Conservation (phyloP, 2,797 vertebrate species). For the Silurus lanzhouensis region DNA sequence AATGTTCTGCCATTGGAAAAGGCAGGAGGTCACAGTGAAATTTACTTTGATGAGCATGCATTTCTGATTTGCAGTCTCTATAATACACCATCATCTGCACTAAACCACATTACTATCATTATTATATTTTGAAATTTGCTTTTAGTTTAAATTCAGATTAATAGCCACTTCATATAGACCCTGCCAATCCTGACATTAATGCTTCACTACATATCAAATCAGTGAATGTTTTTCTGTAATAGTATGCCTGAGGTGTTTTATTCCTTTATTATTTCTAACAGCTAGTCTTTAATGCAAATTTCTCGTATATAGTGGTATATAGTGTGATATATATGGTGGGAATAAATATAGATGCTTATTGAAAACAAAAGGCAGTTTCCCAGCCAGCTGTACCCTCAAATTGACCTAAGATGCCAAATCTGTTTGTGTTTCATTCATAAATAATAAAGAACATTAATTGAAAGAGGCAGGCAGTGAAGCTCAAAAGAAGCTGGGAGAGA, state of each 20-base stretch:
- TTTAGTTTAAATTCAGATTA: too few species aligned
- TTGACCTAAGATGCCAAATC: not conserved
- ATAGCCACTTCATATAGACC: not conserved
- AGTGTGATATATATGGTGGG: not conserved
- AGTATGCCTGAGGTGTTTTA: not conserved
- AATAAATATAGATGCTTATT: not conserved
- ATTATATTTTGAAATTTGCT: too few species aligned
- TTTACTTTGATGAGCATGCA: not conserved
- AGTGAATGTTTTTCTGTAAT: not conserved
- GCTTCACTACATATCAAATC: not conserved
- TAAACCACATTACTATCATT: too few species aligned
- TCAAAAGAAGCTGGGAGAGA: not conserved
- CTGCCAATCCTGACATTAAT: not conserved
- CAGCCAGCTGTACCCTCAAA: not conserved
- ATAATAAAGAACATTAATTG: not conserved
- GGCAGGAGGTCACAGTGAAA: not conserved
- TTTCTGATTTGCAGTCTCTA: not conserved
- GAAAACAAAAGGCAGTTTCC: not conserved
- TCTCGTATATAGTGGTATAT: not conserved
- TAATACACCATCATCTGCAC: not conserved
- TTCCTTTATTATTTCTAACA: not conserved
- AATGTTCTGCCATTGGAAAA: not conserved
- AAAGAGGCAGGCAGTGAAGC: not conserved
- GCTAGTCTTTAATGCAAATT: not conserved
- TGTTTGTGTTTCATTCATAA: conserved; percentile 5